Percentiles rank a stretch among this genome's conserved stretches.
These are phyloP conservation scores for Netelia melanura DNA, from an alignment of 2,888 invertebrate species.

Conservation along the genomic window DNA sequence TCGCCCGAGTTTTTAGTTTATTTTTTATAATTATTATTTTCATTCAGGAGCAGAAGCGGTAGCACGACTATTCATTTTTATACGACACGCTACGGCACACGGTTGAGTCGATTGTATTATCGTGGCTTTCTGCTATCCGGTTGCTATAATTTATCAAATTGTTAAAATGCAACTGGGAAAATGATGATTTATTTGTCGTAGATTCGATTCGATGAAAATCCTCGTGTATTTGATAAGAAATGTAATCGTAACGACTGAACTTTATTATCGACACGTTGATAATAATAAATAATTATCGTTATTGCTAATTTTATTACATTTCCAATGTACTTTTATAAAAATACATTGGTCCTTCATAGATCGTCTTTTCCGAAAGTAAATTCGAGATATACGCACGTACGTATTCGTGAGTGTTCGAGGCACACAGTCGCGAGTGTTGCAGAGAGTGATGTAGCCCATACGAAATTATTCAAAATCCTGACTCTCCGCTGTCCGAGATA, in stretches of 20 bases:
- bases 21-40: conserved; percentile 35
- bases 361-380: conserved; percentile 19
- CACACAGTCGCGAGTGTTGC: conserved; percentile 14
- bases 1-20: conserved; percentile 45
- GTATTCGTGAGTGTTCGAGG: conserved; percentile 31
- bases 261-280: too few relatives aligned
- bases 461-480: conserved; percentile 83
- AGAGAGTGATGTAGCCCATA: conserved; percentile 52
- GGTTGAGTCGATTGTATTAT: conserved; percentile 34
- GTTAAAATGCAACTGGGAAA: not conserved
- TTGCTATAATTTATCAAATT: conserved; percentile 33
- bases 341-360: conserved; percentile 9
- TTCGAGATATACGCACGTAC: conserved; percentile 27
- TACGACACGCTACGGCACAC: not conserved
- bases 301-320: not conserved
- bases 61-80: conserved; percentile 27
- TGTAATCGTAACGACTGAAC: too few relatives aligned
- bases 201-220: too few relatives aligned
- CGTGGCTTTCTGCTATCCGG: conserved; percentile 47
- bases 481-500: conserved; percentile 81
- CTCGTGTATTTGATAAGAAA: too few relatives aligned
- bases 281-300: not conserved
- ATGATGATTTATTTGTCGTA: too few relatives aligned
- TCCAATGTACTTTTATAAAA: not conserved
- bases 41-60: conserved; percentile 28